Conservation (phyloP, 2,888 invertebrate genomes). For the Acanthosoma haemorrhoidale region DNA sequence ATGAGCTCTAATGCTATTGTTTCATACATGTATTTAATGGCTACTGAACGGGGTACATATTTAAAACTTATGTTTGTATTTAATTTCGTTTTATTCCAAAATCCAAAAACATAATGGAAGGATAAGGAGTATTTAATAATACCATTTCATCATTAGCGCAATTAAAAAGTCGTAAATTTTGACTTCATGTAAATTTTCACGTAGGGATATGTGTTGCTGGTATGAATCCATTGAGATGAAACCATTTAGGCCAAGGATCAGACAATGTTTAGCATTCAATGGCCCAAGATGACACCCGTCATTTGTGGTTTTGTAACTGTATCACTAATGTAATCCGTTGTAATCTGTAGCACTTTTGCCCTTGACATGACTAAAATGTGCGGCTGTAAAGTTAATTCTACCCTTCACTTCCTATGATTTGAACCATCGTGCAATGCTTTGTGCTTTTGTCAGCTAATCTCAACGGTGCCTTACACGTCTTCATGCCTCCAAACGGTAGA, state of each 20-base stretch:
- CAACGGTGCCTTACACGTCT: background rate
- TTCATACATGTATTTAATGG: too few relatives aligned
- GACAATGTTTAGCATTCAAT: slow-evolving; percentile 5
- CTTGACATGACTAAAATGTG: background rate
- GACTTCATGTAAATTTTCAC: too few relatives aligned
- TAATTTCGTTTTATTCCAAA: too few relatives aligned
- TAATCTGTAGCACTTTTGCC: background rate
- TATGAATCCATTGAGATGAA: too few relatives aligned
- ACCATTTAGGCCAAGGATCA: background rate
- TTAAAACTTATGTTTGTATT: too few relatives aligned
- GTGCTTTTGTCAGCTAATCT: background rate
- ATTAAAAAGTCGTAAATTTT: too few relatives aligned
- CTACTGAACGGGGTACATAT: too few relatives aligned
- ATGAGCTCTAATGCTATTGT: too few relatives aligned
- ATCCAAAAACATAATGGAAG: too few relatives aligned
- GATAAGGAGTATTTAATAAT: too few relatives aligned
- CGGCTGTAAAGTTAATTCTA: background rate
- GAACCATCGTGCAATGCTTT: background rate
- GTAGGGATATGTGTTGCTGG: too few relatives aligned
- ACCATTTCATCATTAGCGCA: too few relatives aligned
- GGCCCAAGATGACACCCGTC: slow-evolving; percentile 5
- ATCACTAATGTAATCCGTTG: background rate
- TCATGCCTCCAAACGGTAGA: background rate
- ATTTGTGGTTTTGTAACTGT: background rate
- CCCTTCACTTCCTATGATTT: slow-evolving; percentile 1